Evolutionary conservation across 2,113 vertebrate genomes (phyloP).

Genomic region (Eleginops maclovinus): DNA sequence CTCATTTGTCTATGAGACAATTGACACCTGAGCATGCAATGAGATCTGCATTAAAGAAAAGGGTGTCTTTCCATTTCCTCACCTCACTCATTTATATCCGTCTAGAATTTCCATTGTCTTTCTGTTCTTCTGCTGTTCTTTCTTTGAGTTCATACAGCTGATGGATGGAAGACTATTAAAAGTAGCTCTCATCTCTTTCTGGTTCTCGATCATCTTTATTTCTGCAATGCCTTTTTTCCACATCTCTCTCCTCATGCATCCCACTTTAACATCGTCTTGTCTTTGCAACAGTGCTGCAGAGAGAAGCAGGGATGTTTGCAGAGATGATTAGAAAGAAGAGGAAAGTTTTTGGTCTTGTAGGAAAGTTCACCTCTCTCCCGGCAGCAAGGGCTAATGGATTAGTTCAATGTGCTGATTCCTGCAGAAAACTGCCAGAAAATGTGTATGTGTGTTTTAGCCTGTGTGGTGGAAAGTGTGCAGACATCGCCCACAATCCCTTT

Average conservation of each 20-base stretch:
- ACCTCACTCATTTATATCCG: not conserved
- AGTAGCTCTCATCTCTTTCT: not conserved
- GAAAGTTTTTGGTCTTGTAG: slow-evolving; percentile 41
- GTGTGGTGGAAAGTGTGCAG: slow-evolving; percentile 27
- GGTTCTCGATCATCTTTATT: not conserved
- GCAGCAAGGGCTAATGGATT: slow-evolving; percentile 73
- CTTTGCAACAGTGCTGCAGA: not conserved
- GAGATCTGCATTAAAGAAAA: not conserved
- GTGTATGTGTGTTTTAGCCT: slow-evolving; percentile 18
- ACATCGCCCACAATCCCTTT: slow-evolving; percentile 11
- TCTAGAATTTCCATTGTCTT: not conserved
- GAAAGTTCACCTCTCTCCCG: slow-evolving; percentile 46
- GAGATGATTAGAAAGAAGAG: slow-evolving; percentile 41
- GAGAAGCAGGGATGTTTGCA: slow-evolving; percentile 14
- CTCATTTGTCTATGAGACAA: not conserved
- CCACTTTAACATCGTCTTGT: not conserved
- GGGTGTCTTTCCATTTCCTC: not conserved
- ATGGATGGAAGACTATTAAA: slow-evolving; percentile 9
- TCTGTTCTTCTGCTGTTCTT: not conserved
- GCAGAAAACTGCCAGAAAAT: slow-evolving; percentile 44
- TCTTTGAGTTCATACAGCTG: not conserved
- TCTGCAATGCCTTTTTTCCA: not conserved
- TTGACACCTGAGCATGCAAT: not conserved
- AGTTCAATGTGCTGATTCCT: slow-evolving; percentile 74
- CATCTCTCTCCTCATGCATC: too few relatives aligned